Evolutionary conservation across 1,140 invertebrate species (phyloP).

Genomic region (Drosophila repleta): DNA sequence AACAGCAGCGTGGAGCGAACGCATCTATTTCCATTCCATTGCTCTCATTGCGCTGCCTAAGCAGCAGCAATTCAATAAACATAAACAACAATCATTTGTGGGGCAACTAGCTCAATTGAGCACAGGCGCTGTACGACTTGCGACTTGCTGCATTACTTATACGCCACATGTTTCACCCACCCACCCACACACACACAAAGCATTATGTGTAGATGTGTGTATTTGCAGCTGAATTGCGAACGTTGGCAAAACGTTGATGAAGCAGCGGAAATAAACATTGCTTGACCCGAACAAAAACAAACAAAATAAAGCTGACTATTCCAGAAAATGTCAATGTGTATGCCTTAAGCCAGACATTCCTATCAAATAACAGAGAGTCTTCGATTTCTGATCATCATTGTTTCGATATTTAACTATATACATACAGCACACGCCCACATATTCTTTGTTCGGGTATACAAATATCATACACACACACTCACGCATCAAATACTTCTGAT

Average conservation of each 20-base stretch:
- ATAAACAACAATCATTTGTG: constrained; percentile 26
- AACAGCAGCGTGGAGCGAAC: constrained; percentile 48
- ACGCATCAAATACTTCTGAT: constrained; percentile 33
- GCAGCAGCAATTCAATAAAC: constrained; percentile 34
- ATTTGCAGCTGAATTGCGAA: neutral
- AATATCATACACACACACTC: constrained; percentile 8
- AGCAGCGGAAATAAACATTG: constrained; percentile 8
- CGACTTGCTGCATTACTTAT: constrained; percentile 14
- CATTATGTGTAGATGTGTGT: no score
- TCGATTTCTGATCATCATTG: no score
- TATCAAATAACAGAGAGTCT: no score
- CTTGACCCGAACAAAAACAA: neutral
- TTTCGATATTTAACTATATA: no score
- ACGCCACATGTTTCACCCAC: neutral
- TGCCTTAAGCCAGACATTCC: no score
- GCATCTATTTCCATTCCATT: neutral
- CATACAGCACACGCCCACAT: neutral
- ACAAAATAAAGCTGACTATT: no score
- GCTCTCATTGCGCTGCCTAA: constrained; percentile 28
- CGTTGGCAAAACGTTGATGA: constrained; percentile 1
- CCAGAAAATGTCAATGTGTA: no score
- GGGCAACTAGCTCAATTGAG: constrained; percentile 40
- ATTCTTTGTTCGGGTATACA: constrained; percentile 9
- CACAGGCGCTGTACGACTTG: constrained; percentile 4
- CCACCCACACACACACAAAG: neutral